phyloP scores from a whole-genome alignment of 2,113 vertebrate genomes.

The Oenanthe oenanthe region DNA sequence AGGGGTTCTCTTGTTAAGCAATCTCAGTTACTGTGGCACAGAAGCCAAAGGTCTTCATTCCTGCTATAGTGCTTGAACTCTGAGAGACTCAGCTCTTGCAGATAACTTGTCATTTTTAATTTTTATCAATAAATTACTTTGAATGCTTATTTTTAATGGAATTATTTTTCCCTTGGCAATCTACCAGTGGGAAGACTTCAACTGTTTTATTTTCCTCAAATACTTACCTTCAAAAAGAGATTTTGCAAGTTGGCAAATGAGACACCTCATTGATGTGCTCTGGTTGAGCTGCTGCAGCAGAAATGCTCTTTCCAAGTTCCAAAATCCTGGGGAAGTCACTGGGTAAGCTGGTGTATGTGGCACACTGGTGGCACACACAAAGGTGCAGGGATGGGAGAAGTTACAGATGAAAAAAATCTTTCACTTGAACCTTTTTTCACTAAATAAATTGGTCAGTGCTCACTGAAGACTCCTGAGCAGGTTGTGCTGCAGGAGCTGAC shows the following conservation, averaged over 20 bases:
- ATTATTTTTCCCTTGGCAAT: background rate
- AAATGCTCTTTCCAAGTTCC: background rate
- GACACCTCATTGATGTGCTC: background rate
- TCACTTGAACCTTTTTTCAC: background rate
- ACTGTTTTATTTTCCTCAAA: background rate
- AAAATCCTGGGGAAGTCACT: background rate
- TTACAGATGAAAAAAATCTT: background rate
- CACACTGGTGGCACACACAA: background rate
- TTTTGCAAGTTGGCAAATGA: background rate
- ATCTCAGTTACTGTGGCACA: background rate
- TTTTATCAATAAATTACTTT: background rate
- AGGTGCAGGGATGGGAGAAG: background rate
- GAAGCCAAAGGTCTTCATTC: background rate
- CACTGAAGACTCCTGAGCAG: background rate
- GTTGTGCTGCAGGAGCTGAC: background rate
- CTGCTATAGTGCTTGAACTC: background rate
- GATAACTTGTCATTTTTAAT: background rate
- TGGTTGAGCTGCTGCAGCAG: background rate
- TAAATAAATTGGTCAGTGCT: background rate
- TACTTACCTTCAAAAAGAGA: background rate
- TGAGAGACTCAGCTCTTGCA: background rate
- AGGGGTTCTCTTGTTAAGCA: background rate
- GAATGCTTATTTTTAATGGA: background rate
- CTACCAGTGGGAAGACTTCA: background rate
- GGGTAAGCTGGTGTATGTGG: rapidly evolving